Evolutionary conservation across 2,888 invertebrate species (phyloP).

Genomic region (Drosophila multiciliata): DNA sequence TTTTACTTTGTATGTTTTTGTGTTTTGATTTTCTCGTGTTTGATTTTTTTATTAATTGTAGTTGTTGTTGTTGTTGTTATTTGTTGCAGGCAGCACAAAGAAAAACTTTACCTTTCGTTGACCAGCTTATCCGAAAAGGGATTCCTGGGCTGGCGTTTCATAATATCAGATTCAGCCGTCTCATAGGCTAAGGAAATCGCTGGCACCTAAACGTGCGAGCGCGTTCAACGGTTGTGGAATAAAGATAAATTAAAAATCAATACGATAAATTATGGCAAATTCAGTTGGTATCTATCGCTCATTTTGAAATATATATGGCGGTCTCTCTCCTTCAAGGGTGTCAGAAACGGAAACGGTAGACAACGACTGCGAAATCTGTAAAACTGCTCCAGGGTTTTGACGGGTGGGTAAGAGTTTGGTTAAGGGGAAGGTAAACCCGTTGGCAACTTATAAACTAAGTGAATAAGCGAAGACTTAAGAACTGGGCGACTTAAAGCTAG

Average conservation of each 20-base stretch:
- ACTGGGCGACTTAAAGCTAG: conserved; percentile 40
- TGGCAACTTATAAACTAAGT: conserved; percentile 39
- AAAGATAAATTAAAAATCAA: conserved; percentile 70
- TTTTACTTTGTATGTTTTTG: conserved; percentile 40
- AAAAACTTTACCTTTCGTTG: conserved; percentile 95
- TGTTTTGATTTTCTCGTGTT: conserved; percentile 34
- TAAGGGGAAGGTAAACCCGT: background rate
- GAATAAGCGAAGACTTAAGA: conserved; percentile 26
- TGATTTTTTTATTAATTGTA: conserved; percentile 38
- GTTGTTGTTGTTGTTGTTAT: conserved; percentile 20
- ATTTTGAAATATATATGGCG: conserved; percentile 8
- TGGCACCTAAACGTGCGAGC: conserved; percentile 90
- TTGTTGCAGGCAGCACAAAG: conserved; percentile 71
- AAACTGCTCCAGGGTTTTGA: background rate
- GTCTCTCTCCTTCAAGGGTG: conserved; percentile 1
- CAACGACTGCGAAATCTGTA: conserved; percentile 29
- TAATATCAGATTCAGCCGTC: conserved; percentile 99
- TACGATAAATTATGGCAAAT: conserved; percentile 70
- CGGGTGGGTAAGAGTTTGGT: background rate
- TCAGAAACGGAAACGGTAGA: conserved; percentile 13
- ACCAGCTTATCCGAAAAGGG: conserved; percentile 99
- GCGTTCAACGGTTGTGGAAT: conserved; percentile 44
- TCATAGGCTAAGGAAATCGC: conserved; percentile 99
- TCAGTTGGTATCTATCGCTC: conserved; percentile 12
- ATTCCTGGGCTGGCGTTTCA: conserved; percentile 99